These are phyloP conservation scores for Tragelaphus scriptus DNA, from an alignment of 2,113 vertebrate species.

Conservation along the genomic window DNA sequence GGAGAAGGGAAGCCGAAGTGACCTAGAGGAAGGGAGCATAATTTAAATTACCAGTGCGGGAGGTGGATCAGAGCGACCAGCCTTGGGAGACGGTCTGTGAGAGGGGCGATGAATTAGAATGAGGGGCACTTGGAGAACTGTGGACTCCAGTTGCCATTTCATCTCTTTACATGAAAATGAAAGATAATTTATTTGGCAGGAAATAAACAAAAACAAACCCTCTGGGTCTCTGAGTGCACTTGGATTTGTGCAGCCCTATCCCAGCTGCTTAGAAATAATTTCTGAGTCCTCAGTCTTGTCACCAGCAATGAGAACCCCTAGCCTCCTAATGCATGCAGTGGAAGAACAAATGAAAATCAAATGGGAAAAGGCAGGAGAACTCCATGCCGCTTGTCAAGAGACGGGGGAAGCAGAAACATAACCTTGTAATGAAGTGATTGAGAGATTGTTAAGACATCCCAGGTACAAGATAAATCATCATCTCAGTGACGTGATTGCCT, in stretches of 20 bases:
- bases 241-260: background rate
- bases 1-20: background rate
- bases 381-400: constrained; percentile 27
- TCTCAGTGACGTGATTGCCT: constrained; percentile 21
- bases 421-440: constrained; percentile 60
- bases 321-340: background rate
- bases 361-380: constrained; percentile 54
- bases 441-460: constrained; percentile 63
- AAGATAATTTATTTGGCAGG: background rate
- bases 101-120: background rate
- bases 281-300: constrained; percentile 47
- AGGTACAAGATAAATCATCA: constrained; percentile 59
- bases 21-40: background rate
- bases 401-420: constrained; percentile 48
- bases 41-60: background rate
- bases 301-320: constrained; percentile 10
- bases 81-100: background rate
- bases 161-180: background rate
- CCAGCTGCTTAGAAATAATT: constrained; percentile 4
- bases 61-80: background rate
- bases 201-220: background rate
- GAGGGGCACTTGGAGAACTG: background rate
- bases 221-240: background rate
- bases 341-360: constrained; percentile 58
- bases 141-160: background rate